Evolutionary conservation across 2,797 vertebrate species (phyloP), one percentile per base, ranked within the genome.

Genomic region (Anniella stebbinsi): DNA sequence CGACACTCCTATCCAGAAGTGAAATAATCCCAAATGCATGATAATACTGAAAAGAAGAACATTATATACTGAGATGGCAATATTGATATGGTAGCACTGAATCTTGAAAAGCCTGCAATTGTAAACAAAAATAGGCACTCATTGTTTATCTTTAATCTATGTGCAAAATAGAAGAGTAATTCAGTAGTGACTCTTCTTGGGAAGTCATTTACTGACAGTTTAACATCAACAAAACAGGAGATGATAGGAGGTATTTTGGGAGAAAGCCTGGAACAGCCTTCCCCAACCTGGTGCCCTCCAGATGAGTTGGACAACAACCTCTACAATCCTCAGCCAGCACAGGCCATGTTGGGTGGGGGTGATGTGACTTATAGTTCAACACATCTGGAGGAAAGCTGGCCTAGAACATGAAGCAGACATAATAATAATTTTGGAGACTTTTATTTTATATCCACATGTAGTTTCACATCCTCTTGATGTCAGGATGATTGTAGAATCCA

Each of bases 151-250:
- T 87, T 87, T 87, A 63, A 83, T 66, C 23, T 41, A 80, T 36
- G 76, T 73, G 45, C 28, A 73, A 72, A 75, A 63, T 18, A 63
- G 54, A 66, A 66, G 21, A 75, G 13, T 83, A 66, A 88, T 66
- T 83, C 30, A 38, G 23, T 75, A 41, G 17, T 81, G 87, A 88
- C 41, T 83, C 57, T 66, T 41, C 38, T 36, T 83, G 30, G 38
- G 23, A 83, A 83, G 13, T 36, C 38, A 83, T n/a, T 88, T 83
- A 25, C 70, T 83, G 54, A 88, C 70, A 60, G n/a, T 30, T 48
- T 45, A 41, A 51, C 63, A 8, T 4, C 8, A 57, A 28, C 38
- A 36, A n/a, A 67, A 17, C 23, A 45, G 25, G 41, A 23, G 17
- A 73, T 9, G 28, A 54, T 15, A 80, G 51, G 23, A 63, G 25